phyloP scores from a whole-genome alignment of 2,888 invertebrate species.

The Anoplius nigerrimus region DNA sequence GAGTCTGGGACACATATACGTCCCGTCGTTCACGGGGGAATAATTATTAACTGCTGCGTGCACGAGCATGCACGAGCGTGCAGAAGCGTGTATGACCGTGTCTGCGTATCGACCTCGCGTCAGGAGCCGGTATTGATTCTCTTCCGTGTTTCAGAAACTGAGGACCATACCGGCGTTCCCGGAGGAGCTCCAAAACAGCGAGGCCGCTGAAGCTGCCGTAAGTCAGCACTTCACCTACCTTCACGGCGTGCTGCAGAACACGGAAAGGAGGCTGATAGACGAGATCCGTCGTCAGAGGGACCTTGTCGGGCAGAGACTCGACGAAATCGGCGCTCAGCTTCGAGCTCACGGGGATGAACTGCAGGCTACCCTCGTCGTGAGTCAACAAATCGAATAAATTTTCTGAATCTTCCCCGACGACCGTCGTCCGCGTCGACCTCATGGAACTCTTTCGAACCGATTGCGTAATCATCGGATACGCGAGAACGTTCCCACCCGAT shows the following conservation, averaged over 20 bases:
- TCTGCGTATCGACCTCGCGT: background rate
- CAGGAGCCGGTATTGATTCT: background rate
- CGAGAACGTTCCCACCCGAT: too few species aligned
- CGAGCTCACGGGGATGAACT: conserved; percentile 47
- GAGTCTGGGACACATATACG: too few species aligned
- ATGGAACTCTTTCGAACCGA: too few species aligned
- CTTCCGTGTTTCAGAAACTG: conserved; percentile 40
- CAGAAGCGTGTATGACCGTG: too few species aligned
- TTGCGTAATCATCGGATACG: too few species aligned
- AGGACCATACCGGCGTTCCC: background rate
- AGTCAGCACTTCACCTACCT: conserved; percentile 78
- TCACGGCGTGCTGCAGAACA: conserved; percentile 76
- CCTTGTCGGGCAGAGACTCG: conserved; percentile 37
- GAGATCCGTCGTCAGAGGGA: conserved; percentile 61
- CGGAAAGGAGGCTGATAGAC: conserved; percentile 75
- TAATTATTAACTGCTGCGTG: too few species aligned
- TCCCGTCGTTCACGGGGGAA: too few species aligned
- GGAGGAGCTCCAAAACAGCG: conserved; percentile 28
- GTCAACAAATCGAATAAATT: conserved; percentile 8
- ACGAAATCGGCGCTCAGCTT: conserved; percentile 45
- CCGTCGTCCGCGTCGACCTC: too few species aligned
- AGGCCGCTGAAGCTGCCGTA: conserved; percentile 70
- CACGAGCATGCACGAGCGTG: too few species aligned
- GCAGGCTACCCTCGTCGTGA: conserved; percentile 49
- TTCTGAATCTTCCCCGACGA: background rate